These are phyloP conservation scores for Crotalus horridus DNA, from an alignment of 2,113 vertebrate species.

Conservation along the genomic window DNA sequence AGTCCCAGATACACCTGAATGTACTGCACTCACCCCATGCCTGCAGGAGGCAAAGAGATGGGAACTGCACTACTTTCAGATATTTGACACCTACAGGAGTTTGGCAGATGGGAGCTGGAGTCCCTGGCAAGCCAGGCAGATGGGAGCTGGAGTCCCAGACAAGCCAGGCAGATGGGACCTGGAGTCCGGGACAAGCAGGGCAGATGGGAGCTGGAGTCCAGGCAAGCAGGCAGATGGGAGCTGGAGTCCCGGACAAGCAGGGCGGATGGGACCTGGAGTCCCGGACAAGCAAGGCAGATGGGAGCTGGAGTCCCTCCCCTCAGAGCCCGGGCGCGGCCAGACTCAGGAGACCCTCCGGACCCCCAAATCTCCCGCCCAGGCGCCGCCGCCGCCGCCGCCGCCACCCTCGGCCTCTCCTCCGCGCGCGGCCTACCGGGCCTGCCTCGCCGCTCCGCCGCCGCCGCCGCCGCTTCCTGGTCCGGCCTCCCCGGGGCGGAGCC, in stretches of 20 bases:
- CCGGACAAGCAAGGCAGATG: not conserved
- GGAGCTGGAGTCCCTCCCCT: not conserved
- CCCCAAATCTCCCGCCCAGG: not conserved
- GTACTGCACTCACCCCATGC: not conserved
- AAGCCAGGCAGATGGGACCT: too few relatives aligned
- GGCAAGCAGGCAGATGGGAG: too few relatives aligned
- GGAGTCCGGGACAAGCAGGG: too few relatives aligned
- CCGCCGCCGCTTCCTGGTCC: slow-evolving; percentile 20
- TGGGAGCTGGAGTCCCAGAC: too few relatives aligned
- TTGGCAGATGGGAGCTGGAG: too few relatives aligned
- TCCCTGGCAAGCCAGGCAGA: too few relatives aligned
- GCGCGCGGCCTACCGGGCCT: not conserved
- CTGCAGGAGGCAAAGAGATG: not conserved
- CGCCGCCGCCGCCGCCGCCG: not conserved
- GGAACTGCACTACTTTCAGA: not conserved
- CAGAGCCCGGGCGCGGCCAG: not conserved
- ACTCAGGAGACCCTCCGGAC: not conserved
- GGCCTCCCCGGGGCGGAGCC: slow-evolving; percentile 31
- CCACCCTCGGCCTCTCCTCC: not conserved
- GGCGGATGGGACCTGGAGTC: not conserved
- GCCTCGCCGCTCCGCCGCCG: not conserved
- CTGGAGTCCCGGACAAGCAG: not conserved
- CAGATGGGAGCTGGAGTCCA: not conserved
- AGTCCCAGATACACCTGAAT: not conserved
- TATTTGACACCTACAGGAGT: too few relatives aligned